Evolutionary conservation across 2,113 vertebrate genomes (phyloP).

Genomic region (Periophthalmodon schlosseri): DNA sequence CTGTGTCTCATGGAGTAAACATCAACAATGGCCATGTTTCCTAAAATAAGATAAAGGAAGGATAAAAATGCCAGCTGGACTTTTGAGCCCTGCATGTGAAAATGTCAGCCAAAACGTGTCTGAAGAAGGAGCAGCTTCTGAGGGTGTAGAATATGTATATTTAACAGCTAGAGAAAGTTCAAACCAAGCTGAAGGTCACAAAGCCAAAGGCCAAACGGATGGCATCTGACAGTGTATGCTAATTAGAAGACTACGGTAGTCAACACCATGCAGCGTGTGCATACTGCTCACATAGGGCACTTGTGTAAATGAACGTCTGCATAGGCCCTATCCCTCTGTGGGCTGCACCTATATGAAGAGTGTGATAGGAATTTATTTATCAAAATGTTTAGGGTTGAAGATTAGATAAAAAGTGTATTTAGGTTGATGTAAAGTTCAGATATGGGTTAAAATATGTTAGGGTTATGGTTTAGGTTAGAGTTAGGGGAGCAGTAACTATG

Average conservation of each 20-base stretch:
- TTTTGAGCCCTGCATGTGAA: constrained; percentile 50
- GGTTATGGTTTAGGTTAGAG: no score
- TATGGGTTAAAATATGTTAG: no score
- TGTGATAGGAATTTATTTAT: not conserved
- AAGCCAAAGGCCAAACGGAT: constrained; percentile 41
- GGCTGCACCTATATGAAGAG: not conserved
- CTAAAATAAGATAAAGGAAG: constrained; percentile 32
- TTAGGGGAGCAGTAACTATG: no score
- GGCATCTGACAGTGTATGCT: constrained; percentile 53
- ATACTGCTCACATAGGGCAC: not conserved
- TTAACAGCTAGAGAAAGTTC: constrained; percentile 54
- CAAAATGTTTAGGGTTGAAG: not conserved
- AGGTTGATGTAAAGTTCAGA: no score
- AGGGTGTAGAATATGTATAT: constrained; percentile 53
- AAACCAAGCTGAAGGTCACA: constrained; percentile 68
- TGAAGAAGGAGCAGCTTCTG: constrained; percentile 43
- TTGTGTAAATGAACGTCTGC: constrained; percentile 9
- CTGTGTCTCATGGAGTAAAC: constrained; percentile 34
- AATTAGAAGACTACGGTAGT: constrained; percentile 43
- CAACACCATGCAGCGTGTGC: constrained; percentile 13
- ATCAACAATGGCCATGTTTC: constrained; percentile 29
- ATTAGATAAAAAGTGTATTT: not conserved
- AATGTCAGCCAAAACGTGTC: constrained; percentile 68
- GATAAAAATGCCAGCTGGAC: constrained; percentile 40
- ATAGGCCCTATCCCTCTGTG: not conserved